phyloP scores from a whole-genome alignment of 2,797 vertebrate genomes.

The Epinephelus awoara region DNA sequence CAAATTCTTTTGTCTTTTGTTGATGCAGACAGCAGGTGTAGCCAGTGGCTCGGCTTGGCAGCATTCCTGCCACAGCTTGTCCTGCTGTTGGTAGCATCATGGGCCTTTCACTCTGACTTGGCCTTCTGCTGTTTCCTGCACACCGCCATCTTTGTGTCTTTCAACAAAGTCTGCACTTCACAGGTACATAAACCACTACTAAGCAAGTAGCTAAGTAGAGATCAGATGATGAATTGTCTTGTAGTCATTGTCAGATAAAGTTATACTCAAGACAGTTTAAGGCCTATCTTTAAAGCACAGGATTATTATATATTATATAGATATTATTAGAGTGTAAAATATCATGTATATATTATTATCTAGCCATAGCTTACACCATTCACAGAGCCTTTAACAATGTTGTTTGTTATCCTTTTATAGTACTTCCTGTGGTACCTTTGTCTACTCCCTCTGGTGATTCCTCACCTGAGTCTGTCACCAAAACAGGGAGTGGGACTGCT shows the following conservation, averaged over 20 bases:
- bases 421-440: constrained; percentile 96
- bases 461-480: constrained; percentile 86
- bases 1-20: background rate
- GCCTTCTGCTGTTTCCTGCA: constrained; percentile 94
- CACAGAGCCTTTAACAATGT: background rate
- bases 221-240: background rate
- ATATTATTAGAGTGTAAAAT: background rate
- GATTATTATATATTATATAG: background rate
- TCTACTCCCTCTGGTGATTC: constrained; percentile 92
- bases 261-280: background rate
- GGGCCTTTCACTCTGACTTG: constrained; percentile 90
- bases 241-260: too few species aligned
- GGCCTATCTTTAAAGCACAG: background rate
- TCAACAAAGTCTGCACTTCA: constrained; percentile 99
- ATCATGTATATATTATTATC: background rate
- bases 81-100: constrained; percentile 86
- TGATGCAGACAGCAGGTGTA: constrained; percentile 88
- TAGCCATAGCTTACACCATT: background rate
- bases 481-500: constrained; percentile 81
- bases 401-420: constrained; percentile 48
- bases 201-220: background rate
- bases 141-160: constrained; percentile 93
- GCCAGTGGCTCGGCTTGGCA: constrained; percentile 86
- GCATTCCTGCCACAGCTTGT: constrained; percentile 92
- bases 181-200: constrained; percentile 80